Conservation (phyloP, 1,140 invertebrate species). For the Pogonomyrmex californicus region DNA sequence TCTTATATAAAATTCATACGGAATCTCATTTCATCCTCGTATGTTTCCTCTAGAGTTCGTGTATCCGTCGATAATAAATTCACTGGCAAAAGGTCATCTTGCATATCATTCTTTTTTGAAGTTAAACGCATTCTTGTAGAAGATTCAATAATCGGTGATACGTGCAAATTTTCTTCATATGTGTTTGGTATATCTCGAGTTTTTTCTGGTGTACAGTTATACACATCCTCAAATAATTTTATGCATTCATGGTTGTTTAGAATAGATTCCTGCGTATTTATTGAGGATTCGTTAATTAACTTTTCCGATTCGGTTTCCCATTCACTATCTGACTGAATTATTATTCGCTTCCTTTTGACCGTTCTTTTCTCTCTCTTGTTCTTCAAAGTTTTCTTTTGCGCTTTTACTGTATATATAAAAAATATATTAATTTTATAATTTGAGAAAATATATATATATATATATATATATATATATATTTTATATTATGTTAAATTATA, state of each 20-base stretch:
- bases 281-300: background rate
- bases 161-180: background rate
- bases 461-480: too few species aligned
- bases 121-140: background rate
- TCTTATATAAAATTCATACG: conserved; percentile 18
- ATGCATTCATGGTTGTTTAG: background rate
- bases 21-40: background rate
- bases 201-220: conserved; percentile 33
- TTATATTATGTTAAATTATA: too few species aligned
- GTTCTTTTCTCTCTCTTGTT: background rate
- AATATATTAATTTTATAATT: conserved; percentile 10
- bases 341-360: background rate
- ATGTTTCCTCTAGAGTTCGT: background rate
- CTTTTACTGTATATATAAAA: background rate
- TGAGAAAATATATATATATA: background rate
- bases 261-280: background rate
- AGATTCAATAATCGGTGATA: background rate
- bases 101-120: background rate
- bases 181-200: background rate
- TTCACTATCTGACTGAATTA: background rate
- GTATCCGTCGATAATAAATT: background rate
- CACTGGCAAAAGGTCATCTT: background rate
- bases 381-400: background rate
- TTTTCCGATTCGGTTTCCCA: conserved; percentile 30
- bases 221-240: conserved; percentile 9